Conservation (phyloP, 2,888 invertebrate genomes). For the Nineta flava region DNA sequence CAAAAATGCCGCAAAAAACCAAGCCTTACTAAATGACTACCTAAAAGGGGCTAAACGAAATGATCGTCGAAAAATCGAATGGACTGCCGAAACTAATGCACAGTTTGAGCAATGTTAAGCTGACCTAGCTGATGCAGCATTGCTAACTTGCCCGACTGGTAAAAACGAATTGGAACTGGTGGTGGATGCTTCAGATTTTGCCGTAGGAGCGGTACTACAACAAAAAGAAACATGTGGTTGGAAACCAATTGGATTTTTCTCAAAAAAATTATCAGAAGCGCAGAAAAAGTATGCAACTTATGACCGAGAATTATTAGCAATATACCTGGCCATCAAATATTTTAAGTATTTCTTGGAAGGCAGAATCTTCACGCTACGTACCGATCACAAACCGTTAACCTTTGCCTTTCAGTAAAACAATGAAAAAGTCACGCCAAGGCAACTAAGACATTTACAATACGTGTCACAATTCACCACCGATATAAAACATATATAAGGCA, state of each 20-base stretch:
- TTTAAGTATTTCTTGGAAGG: slow-evolving; percentile 10
- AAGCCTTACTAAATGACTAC: too few relatives aligned
- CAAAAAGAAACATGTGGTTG: slow-evolving; percentile 6
- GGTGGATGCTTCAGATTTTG: slow-evolving; percentile 9
- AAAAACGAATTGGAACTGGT: slow-evolving; percentile 9
- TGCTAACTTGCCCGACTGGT: too few relatives aligned
- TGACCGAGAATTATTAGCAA: slow-evolving; percentile 12
- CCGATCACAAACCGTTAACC: slow-evolving; percentile 13
- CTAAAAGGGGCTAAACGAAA: too few relatives aligned
- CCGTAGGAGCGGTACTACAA: slow-evolving; percentile 8
- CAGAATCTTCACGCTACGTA: slow-evolving; percentile 9
- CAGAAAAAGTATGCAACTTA: slow-evolving; percentile 14
- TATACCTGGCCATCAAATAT: slow-evolving; percentile 10
- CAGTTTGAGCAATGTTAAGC: too few relatives aligned
- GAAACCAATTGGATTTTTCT: slow-evolving; percentile 10
- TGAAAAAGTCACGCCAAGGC: too few relatives aligned
- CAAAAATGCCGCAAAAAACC: too few relatives aligned
- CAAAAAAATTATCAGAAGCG: slow-evolving; percentile 8
- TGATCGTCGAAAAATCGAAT: too few relatives aligned
- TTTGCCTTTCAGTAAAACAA: slow-evolving; percentile 8
- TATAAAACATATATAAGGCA: slow-evolving; percentile 10
- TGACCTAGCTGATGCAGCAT: too few relatives aligned
- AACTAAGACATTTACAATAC: too few relatives aligned
- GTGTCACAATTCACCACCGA: slow-evolving; percentile 10
- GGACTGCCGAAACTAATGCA: too few relatives aligned